Percentiles rank a stretch among this genome's conserved stretches.
phyloP scores from a whole-genome alignment of 2,113 vertebrate species.

The Lepus europaeus region DNA sequence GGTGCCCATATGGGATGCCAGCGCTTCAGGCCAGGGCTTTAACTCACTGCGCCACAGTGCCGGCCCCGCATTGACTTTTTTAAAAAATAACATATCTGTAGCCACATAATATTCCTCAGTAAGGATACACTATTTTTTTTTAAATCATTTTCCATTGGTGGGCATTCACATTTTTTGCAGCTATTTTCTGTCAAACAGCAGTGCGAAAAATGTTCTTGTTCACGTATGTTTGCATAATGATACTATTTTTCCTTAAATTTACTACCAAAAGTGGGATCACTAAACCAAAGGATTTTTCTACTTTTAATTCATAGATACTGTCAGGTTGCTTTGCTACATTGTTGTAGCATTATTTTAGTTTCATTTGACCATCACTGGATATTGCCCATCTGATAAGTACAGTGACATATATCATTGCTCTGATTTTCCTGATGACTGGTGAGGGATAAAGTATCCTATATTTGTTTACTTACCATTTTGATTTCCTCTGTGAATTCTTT shows the following conservation, averaged over 20 bases:
- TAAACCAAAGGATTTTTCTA: not conserved
- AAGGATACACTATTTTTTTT: not conserved
- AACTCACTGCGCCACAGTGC: no score
- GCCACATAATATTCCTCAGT: not conserved
- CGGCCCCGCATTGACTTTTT: no score
- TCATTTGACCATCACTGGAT: not conserved
- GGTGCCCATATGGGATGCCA: no score
- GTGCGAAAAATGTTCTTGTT: not conserved
- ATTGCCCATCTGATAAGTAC: not conserved
- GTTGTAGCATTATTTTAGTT: not conserved
- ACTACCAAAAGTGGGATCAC: not conserved
- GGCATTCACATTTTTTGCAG: not conserved
- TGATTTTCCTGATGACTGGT: not conserved
- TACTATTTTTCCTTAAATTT: not conserved
- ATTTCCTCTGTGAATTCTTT: not conserved
- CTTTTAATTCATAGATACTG: constrained; percentile 18
- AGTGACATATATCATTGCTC: not conserved
- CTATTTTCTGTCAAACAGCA: not conserved
- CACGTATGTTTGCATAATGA: not conserved
- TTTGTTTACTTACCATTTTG: not conserved
- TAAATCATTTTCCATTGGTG: not conserved
- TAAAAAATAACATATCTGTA: not conserved
- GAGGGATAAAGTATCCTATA: not conserved
- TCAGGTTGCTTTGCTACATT: not conserved
- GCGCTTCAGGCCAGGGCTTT: no score